phyloP scores from a whole-genome alignment of 2,888 invertebrate species.

The Agapetus fuscipes region DNA sequence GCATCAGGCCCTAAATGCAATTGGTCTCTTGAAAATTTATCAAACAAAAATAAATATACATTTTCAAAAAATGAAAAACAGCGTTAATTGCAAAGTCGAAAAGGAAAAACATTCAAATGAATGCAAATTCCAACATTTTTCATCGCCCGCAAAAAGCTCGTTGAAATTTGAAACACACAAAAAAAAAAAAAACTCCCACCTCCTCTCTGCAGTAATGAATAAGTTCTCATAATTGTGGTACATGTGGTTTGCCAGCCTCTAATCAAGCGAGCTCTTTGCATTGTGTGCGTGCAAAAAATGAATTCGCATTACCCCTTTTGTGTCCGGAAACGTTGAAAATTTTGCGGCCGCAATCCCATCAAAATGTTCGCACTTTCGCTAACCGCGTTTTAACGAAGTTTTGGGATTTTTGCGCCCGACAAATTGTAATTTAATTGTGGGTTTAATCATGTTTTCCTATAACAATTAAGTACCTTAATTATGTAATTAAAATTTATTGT shows the following conservation, averaged over 20 bases:
- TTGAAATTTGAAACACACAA: slow-evolving; percentile 8
- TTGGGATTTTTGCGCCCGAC: too few relatives aligned
- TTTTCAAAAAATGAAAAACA: too few relatives aligned
- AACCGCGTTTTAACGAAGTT: background rate
- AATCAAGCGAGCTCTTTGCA: too few relatives aligned
- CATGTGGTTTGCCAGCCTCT: slow-evolving; percentile 13
- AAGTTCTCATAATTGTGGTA: slow-evolving; percentile 16
- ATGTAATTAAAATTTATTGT: too few relatives aligned
- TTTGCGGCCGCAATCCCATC: background rate
- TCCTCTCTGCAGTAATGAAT: slow-evolving; percentile 17
- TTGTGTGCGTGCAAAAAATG: background rate
- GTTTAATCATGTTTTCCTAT: too few relatives aligned
- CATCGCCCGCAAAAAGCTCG: too few relatives aligned
- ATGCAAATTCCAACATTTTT: slow-evolving; percentile 11
- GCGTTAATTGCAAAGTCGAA: background rate
- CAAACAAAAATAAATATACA: background rate
- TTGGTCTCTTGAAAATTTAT: background rate
- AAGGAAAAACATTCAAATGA: slow-evolving; percentile 6
- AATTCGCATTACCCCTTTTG: background rate
- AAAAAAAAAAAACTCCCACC: too few relatives aligned
- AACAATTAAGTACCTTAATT: too few relatives aligned
- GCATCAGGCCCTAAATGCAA: background rate
- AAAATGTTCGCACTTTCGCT: background rate
- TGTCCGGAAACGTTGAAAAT: background rate
- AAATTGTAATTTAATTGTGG: too few relatives aligned